These are phyloP conservation scores for Elaphurus davidianus DNA, from an alignment of 2,113 vertebrate genomes.

Conservation along the genomic window DNA sequence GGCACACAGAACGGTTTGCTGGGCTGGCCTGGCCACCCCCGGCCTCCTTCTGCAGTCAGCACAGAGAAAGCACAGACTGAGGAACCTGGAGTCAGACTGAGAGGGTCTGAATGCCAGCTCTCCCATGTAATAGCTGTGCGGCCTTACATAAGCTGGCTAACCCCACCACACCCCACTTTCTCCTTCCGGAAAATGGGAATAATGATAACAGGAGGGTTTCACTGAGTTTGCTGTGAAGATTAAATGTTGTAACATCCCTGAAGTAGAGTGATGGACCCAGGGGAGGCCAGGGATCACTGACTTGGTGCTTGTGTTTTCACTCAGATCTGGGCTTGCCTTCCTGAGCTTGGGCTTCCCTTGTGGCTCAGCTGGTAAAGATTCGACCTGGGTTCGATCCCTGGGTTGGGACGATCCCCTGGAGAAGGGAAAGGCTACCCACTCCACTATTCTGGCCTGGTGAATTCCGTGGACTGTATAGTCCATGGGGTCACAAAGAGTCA, in stretches of 20 bases:
- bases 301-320: neutral
- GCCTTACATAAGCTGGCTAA: neutral
- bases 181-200: neutral
- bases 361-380: neutral
- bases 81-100: neutral
- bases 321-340: neutral
- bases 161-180: neutral
- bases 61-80: neutral
- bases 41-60: neutral
- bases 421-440: neutral
- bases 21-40: neutral
- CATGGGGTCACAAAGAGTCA: neutral
- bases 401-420: neutral
- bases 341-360: neutral
- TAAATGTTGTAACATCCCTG: neutral
- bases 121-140: neutral
- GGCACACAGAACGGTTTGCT: neutral
- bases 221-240: neutral
- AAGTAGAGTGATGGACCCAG: neutral
- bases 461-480: neutral
- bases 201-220: neutral
- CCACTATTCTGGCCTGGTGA: neutral
- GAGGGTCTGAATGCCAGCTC: neutral
- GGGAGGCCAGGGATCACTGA: neutral
- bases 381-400: neutral